Evolutionary conservation across 2,113 vertebrate genomes (phyloP).

Genomic region (Prietella phreatophila): DNA sequence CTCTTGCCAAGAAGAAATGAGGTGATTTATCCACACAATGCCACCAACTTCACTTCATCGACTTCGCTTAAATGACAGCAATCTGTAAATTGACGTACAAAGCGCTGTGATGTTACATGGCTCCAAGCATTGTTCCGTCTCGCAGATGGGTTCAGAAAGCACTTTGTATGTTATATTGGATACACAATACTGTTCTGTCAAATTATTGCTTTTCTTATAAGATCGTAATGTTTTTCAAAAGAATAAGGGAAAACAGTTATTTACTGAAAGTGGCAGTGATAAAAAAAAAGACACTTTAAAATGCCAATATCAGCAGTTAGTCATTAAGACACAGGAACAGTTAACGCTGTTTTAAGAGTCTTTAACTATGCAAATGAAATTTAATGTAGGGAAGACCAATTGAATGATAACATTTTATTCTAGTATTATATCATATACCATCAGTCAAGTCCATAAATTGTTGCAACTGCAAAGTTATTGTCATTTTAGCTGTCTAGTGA

Average conservation of each 20-base stretch:
- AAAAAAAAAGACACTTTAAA: background rate
- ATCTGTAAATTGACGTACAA: slow-evolving; percentile 1
- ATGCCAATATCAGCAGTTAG: background rate
- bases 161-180: slow-evolving; percentile 45
- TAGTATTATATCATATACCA: too few relatives aligned
- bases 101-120: background rate
- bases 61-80: background rate
- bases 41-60: background rate
- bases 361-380: background rate
- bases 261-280: slow-evolving; percentile 32
- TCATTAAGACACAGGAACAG: background rate
- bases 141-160: background rate
- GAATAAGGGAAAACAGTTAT: slow-evolving; percentile 33
- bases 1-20: slow-evolving; percentile 1
- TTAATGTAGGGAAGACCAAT: background rate
- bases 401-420: background rate
- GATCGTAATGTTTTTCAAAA: background rate
- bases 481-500: background rate
- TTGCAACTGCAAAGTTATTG: background rate
- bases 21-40: slow-evolving; percentile 11
- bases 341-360: background rate
- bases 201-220: background rate
- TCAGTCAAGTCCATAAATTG: background rate
- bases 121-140: background rate
- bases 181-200: background rate